Percentiles rank a stretch among this genome's conserved stretches.
These are phyloP conservation scores for Heteromurus nitidus DNA, from an alignment of 2,888 invertebrate genomes.

Conservation along the genomic window DNA sequence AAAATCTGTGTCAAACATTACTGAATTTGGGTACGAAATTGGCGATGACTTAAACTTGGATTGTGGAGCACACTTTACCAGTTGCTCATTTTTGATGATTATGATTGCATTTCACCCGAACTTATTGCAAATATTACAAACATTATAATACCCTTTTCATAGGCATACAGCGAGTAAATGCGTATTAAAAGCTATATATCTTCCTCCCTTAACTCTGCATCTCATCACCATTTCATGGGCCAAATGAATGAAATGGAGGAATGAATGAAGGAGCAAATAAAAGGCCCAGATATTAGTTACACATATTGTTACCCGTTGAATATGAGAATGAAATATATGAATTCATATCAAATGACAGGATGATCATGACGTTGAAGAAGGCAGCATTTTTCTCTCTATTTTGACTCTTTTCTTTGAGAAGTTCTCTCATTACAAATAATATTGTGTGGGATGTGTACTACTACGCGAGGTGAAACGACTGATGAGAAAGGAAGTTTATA, in stretches of 20 bases:
- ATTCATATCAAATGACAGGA: neutral
- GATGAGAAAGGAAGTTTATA: neutral
- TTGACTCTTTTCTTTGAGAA: too few species aligned
- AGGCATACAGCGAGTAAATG: neutral
- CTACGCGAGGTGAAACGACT: too few species aligned
- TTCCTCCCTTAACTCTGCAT: too few species aligned
- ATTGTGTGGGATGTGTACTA: too few species aligned
- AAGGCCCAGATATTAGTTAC: slow-evolving; percentile 12
- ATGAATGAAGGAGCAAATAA: neutral
- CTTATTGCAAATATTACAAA: neutral
- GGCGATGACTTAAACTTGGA: too few species aligned
- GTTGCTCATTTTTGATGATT: neutral
- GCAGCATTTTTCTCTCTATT: neutral
- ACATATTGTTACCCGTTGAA: neutral
- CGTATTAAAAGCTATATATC: too few species aligned
- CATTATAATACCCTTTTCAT: neutral
- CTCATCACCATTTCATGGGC: neutral
- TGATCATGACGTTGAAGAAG: neutral
- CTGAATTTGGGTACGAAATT: too few species aligned
- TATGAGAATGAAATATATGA: neutral
- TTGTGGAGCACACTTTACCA: neutral
- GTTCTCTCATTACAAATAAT: too few species aligned
- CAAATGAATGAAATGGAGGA: neutral
- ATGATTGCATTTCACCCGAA: neutral
- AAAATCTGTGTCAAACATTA: too few species aligned